Percentiles rank a stretch among this genome's conserved stretches.
phyloP scores from a whole-genome alignment of 2,888 invertebrate species.

The Ptilodon capucinus region DNA sequence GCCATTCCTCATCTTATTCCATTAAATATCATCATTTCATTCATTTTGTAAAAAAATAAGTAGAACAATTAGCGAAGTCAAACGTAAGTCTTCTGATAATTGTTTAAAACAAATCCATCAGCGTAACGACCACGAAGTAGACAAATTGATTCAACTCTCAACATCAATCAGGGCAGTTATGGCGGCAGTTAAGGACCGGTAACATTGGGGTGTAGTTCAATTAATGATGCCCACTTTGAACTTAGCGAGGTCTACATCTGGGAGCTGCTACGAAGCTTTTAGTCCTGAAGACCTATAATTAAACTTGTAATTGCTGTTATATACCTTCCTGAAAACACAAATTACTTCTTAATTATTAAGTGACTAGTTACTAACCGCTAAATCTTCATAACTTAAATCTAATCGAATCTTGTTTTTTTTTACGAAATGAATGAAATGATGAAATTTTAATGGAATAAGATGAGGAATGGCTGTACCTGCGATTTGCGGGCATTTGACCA shows the following conservation, averaged over 20 bases:
- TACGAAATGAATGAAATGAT: too few species aligned
- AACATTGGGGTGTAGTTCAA: not conserved
- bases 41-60: too few species aligned
- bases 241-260: not conserved
- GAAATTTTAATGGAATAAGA: too few species aligned
- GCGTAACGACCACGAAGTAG: conserved; percentile 2
- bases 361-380: too few species aligned
- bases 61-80: conserved; percentile 12
- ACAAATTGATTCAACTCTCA: conserved; percentile 13
- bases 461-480: too few species aligned
- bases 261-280: not conserved
- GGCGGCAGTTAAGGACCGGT: not conserved
- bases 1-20: too few species aligned
- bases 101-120: conserved; percentile 4
- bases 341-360: not conserved
- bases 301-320: not conserved
- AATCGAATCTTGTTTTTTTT: too few species aligned
- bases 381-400: not conserved
- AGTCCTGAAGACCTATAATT: not conserved
- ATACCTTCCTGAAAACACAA: not conserved
- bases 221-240: not conserved
- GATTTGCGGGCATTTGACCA: too few species aligned
- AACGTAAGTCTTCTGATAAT: conserved; percentile 4
- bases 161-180: conserved; percentile 2
- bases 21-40: too few species aligned